These are phyloP conservation scores for Meriones unguiculatus DNA, from an alignment of 2,113 vertebrate genomes.

Conservation along the genomic window DNA sequence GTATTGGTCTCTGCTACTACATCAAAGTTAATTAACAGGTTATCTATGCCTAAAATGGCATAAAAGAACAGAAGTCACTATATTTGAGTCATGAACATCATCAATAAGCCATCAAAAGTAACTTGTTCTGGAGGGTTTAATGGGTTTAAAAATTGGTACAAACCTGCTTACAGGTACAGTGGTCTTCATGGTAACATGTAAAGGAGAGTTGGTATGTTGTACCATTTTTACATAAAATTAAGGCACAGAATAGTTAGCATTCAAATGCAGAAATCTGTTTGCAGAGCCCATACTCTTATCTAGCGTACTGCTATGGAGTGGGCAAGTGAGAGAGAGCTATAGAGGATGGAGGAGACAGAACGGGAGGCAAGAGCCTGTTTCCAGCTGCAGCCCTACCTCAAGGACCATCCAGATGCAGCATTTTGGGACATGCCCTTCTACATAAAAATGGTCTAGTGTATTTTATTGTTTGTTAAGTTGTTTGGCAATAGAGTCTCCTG, in stretches of 20 bases:
- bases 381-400: neutral
- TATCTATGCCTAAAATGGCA: neutral
- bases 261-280: neutral
- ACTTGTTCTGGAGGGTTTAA: neutral
- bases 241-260: neutral
- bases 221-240: conserved; percentile 22
- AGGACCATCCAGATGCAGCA: neutral
- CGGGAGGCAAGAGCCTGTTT: neutral
- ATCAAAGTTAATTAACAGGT: neutral
- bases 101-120: neutral
- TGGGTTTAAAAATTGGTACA: neutral
- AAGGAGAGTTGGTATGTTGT: neutral
- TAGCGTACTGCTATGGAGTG: neutral
- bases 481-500: neutral
- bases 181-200: neutral
- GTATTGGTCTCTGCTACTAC: neutral
- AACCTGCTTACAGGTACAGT: neutral
- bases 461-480: neutral
- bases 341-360: neutral
- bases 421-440: neutral
- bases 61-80: neutral
- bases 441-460: neutral
- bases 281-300: neutral
- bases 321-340: neutral
- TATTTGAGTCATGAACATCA: neutral